Conservation (phyloP, 1,140 invertebrate genomes). For the Hylyphantes graminicola region DNA sequence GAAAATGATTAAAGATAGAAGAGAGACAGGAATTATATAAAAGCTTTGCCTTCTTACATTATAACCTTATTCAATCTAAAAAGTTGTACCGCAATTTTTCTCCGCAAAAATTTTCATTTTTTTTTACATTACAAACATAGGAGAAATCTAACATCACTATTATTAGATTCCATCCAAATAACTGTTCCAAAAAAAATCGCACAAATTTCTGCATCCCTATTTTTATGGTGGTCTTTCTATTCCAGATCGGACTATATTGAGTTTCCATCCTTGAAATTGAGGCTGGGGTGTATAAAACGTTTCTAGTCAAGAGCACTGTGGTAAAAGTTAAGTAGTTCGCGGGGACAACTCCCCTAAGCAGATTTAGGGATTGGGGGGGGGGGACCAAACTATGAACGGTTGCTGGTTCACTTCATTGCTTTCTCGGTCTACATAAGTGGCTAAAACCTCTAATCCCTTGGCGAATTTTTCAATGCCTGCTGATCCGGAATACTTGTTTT, state of each 20-base stretch:
- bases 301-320: conserved; percentile 11
- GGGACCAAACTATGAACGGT: conserved; percentile 25
- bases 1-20: too few species aligned
- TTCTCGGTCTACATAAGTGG: conserved; percentile 42
- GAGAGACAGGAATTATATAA: too few species aligned
- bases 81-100: too few species aligned
- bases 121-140: too few species aligned
- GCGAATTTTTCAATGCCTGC: conserved; percentile 14
- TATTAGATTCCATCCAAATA: too few species aligned
- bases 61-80: too few species aligned
- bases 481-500: conserved; percentile 5
- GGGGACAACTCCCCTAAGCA: conserved; percentile 4
- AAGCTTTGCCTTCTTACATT: too few species aligned
- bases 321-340: conserved; percentile 41
- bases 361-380: conserved; percentile 5
- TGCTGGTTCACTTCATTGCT: conserved; percentile 33
- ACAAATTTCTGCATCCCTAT: not conserved
- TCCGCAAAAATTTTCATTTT: too few species aligned
- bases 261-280: conserved; percentile 33
- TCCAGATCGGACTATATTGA: not conserved
- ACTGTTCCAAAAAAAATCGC: not conserved
- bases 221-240: not conserved
- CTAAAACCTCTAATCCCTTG: conserved; percentile 37
- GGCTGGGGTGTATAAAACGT: conserved; percentile 30
- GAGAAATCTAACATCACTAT: too few species aligned